Conservation (phyloP, 2,888 invertebrate genomes). For the Yponomeuta evonymella region DNA sequence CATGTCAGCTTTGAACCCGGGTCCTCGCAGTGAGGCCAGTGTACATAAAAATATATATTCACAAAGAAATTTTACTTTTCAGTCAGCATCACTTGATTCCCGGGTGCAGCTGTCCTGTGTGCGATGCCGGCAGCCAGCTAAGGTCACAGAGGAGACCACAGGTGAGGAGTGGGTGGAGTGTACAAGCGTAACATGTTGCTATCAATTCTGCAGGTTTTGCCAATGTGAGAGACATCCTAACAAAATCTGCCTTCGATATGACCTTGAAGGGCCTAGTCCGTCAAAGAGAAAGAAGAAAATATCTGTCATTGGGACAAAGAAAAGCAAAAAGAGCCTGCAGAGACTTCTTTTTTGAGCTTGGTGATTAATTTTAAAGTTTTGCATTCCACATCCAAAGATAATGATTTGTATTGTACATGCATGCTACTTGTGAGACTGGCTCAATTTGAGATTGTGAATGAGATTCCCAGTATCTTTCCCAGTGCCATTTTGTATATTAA, state of each 20-base stretch:
- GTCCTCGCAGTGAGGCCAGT: neutral
- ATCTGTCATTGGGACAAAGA: slow-evolving; percentile 53
- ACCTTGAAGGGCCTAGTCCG: slow-evolving; percentile 65
- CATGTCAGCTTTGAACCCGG: neutral
- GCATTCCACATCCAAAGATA: slow-evolving; percentile 52
- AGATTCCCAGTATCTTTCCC: slow-evolving; percentile 33
- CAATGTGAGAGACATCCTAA: slow-evolving; percentile 57
- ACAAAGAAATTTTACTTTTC: slow-evolving; percentile 28
- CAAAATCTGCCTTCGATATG: slow-evolving; percentile 58
- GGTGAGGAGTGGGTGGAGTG: slow-evolving; percentile 76
- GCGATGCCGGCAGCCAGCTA: slow-evolving; percentile 61
- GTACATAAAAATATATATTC: neutral
- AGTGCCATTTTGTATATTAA: slow-evolving; percentile 26
- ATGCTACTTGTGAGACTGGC: slow-evolving; percentile 15
- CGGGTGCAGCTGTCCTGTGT: slow-evolving; percentile 57
- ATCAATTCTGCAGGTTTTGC: slow-evolving; percentile 72
- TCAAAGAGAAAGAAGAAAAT: slow-evolving; percentile 63
- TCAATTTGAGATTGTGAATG: slow-evolving; percentile 32
- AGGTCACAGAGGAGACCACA: slow-evolving; percentile 52
- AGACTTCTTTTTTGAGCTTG: slow-evolving; percentile 45
- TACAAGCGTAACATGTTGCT: slow-evolving; percentile 61
- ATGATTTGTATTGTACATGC: slow-evolving; percentile 22
- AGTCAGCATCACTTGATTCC: slow-evolving; percentile 58
- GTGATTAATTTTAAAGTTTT: slow-evolving; percentile 19
- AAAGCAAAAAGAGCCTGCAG: slow-evolving; percentile 62